Evolutionary conservation across 2,797 vertebrate species (phyloP).

Genomic region (Galago senegalensis): DNA sequence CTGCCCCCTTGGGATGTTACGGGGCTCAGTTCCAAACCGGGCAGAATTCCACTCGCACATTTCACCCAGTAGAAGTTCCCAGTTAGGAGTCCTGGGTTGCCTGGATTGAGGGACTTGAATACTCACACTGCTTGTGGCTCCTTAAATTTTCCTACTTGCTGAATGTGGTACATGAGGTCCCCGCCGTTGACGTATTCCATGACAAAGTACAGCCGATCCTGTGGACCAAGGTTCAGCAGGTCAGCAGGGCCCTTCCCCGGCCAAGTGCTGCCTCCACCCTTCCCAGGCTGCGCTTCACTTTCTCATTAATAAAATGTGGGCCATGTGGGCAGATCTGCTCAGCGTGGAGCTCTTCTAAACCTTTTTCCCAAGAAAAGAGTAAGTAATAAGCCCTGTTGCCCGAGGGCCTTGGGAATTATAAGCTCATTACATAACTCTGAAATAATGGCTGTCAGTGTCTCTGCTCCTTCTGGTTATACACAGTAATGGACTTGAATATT

Average conservation of each 20-base stretch:
- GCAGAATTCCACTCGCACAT: rapidly evolving
- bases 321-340: rapidly evolving
- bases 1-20: background rate
- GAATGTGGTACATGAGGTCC: constrained; percentile 96
- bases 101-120: constrained; percentile 13
- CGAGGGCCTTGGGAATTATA: background rate
- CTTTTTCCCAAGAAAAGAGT: background rate
- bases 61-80: background rate
- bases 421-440: background rate
- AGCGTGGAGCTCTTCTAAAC: rapidly evolving
- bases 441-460: rapidly evolving
- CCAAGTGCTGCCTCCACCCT: rapidly evolving
- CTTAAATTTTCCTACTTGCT: constrained; percentile 96
- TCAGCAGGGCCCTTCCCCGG: background rate
- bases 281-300: rapidly evolving
- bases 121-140: constrained; percentile 99
- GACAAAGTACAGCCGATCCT: constrained; percentile 98
- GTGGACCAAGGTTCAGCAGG: background rate
- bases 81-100: rapidly evolving
- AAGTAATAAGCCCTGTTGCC: rapidly evolving
- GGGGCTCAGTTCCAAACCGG: rapidly evolving
- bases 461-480: background rate
- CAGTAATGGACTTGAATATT: rapidly evolving
- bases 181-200: constrained; percentile 99
- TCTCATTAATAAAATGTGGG: background rate